phyloP scores from a whole-genome alignment of 2,888 invertebrate genomes.

The Pollenia amentaria region DNA sequence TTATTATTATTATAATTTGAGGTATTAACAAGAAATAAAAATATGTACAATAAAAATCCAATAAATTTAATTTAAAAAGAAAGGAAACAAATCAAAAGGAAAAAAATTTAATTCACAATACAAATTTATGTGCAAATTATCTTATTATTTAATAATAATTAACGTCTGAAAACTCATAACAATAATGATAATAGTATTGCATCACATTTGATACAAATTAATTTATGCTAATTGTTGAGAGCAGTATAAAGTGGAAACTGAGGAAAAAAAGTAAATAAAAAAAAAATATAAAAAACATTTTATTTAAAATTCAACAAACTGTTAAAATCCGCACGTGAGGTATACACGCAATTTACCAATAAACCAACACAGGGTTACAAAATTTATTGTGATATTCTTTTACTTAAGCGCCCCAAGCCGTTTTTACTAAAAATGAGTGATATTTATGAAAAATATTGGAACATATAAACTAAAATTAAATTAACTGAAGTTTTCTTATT shows the following conservation, averaged over 20 bases:
- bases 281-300: neutral
- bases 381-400: neutral
- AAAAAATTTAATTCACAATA: neutral
- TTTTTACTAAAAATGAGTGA: neutral
- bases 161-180: slow-evolving; percentile 1
- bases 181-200: slow-evolving; percentile 26
- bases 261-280: slow-evolving; percentile 8
- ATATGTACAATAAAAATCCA: neutral
- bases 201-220: slow-evolving; percentile 42
- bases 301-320: slow-evolving; percentile 18
- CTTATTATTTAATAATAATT: neutral
- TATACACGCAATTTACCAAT: slow-evolving; percentile 60
- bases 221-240: slow-evolving; percentile 44
- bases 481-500: too few relatives aligned
- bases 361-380: slow-evolving; percentile 7
- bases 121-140: neutral
- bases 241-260: neutral
- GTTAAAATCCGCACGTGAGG: slow-evolving; percentile 58
- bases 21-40: neutral
- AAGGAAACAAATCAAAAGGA: neutral
- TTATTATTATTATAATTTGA: neutral
- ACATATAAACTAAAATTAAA: too few relatives aligned
- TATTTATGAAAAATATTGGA: too few relatives aligned
- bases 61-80: neutral
- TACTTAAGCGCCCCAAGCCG: neutral